phyloP scores from a whole-genome alignment of 2,888 invertebrate genomes.

The Didymodactylos carnosus region DNA sequence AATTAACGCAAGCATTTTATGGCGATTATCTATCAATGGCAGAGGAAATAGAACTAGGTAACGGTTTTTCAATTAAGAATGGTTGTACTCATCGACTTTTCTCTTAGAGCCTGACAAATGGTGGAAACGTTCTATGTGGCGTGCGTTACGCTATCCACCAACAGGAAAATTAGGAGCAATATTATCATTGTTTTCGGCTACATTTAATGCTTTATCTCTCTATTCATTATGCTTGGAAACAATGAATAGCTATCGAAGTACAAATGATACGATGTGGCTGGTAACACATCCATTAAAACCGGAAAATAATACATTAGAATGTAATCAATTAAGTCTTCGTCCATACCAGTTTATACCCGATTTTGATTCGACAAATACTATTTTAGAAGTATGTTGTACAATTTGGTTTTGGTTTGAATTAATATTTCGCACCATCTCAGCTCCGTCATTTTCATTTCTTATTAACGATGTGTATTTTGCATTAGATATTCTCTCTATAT shows the following conservation, averaged over 20 bases:
- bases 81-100: no score
- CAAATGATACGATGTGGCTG: neutral
- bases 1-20: neutral
- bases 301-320: neutral
- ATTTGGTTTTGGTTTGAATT: neutral
- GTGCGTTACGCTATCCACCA: no score
- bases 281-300: neutral
- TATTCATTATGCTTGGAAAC: neutral
- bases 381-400: neutral
- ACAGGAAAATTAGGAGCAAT: neutral
- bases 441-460: neutral
- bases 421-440: neutral
- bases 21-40: neutral
- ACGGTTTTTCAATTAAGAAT: no score
- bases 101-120: neutral
- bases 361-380: neutral
- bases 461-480: neutral
- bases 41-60: no score
- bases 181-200: neutral
- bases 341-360: neutral
- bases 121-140: no score
- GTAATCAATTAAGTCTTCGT: neutral
- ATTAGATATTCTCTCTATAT: neutral
- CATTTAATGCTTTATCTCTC: neutral
- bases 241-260: neutral